Evolutionary conservation across 2,113 vertebrate genomes (phyloP).

Genomic region (Tonatia bakeri): DNA sequence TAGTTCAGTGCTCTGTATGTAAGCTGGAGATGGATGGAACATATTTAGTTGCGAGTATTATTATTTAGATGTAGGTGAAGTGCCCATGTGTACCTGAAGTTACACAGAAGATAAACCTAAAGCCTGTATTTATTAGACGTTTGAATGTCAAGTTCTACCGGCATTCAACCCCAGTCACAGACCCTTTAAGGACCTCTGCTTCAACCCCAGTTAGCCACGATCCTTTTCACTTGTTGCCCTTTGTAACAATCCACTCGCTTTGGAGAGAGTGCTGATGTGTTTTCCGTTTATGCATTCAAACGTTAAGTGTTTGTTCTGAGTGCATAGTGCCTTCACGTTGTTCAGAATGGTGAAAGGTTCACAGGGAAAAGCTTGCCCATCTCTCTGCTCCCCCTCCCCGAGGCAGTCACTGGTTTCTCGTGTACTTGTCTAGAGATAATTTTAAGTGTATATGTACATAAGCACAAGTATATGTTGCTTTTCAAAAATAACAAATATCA

Average conservation of each 20-base stretch:
- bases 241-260: neutral
- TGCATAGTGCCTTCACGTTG: neutral
- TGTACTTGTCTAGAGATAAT: neutral
- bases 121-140: neutral
- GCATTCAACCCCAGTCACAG: neutral
- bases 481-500: neutral
- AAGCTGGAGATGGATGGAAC: neutral
- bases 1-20: neutral
- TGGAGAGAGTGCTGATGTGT: neutral
- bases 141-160: neutral
- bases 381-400: neutral
- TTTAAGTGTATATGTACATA: neutral
- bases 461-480: neutral
- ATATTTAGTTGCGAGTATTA: neutral
- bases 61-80: neutral
- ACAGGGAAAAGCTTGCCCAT: neutral
- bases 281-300: neutral
- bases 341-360: neutral
- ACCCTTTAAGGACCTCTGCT: neutral
- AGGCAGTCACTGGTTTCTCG: neutral
- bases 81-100: neutral
- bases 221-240: neutral
- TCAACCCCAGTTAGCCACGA: neutral
- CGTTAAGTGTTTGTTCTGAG: slow-evolving; percentile 1
- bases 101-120: neutral